These are phyloP conservation scores for Vimba vimba DNA, from an alignment of 2,113 vertebrate genomes.

Conservation along the genomic window DNA sequence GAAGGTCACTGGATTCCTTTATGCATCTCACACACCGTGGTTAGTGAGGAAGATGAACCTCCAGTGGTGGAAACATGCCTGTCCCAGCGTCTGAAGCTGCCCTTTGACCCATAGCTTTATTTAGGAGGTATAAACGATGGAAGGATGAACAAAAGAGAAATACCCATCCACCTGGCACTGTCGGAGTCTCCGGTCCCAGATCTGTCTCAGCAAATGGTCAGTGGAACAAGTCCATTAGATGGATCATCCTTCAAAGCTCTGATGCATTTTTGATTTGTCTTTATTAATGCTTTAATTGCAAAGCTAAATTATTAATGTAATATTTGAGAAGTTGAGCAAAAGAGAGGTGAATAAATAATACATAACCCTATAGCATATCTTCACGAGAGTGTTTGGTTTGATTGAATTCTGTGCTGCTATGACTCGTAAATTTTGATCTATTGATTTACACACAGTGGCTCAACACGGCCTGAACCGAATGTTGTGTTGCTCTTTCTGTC, in stretches of 20 bases:
- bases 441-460: constrained; percentile 22
- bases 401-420: background rate
- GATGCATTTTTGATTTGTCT: constrained; percentile 56
- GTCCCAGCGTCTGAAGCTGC: background rate
- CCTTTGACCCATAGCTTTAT: constrained; percentile 27
- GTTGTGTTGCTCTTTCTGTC: background rate
- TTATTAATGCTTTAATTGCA: constrained; percentile 55
- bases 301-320: constrained; percentile 61
- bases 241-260: constrained; percentile 53
- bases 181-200: background rate
- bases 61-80: background rate
- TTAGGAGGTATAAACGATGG: background rate
- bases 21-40: background rate
- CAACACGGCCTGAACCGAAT: background rate
- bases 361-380: constrained; percentile 43
- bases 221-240: constrained; percentile 56
- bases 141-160: constrained; percentile 13
- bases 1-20: background rate
- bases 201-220: constrained; percentile 20
- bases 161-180: constrained; percentile 24
- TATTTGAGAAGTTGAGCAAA: background rate
- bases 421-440: background rate
- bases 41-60: constrained; percentile 2
- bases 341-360: constrained; percentile 47
- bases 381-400: constrained; percentile 43